Percentiles rank a stretch among this genome's conserved stretches.
phyloP scores from a whole-genome alignment of 64 coral and sea anemone genomes.

The Catalaphyllia jardinei region DNA sequence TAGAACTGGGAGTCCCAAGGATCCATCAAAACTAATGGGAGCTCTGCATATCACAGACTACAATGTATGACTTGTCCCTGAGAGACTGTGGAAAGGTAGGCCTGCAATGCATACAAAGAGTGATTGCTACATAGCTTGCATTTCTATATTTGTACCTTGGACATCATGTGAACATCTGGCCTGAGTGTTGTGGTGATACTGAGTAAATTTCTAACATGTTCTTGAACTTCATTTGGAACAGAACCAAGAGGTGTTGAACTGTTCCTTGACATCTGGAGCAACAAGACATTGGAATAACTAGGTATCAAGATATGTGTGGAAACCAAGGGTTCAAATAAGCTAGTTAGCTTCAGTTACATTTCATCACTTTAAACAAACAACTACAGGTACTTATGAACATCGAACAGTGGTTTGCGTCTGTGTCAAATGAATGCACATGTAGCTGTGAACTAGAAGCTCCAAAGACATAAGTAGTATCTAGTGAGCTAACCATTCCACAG shows the following conservation, averaged over 20 bases:
- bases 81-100: too few species aligned
- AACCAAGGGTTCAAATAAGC: too few species aligned
- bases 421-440: background rate
- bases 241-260: conserved; percentile 64
- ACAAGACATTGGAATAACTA: background rate
- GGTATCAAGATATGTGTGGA: too few species aligned
- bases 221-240: conserved; percentile 78
- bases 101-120: too few species aligned
- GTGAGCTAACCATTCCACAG: conserved; percentile 33
- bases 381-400: background rate
- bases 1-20: too few species aligned
- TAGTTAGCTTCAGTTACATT: too few species aligned
- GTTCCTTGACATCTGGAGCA: conserved; percentile 42
- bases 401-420: background rate
- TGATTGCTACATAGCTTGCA: too few species aligned
- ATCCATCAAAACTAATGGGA: too few species aligned
- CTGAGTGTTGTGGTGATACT: conserved; percentile 71
- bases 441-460: background rate
- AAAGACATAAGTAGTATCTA: background rate
- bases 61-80: too few species aligned
- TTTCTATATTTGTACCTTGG: too few species aligned
- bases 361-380: background rate
- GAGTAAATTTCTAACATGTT: conserved; percentile 85
- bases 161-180: conserved; percentile 84
- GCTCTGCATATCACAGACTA: too few species aligned